Evolutionary conservation across 2,888 invertebrate genomes (phyloP), one percentile per base, ranked within the genome.

Genomic region (Cheilosia vulpina): DNA sequence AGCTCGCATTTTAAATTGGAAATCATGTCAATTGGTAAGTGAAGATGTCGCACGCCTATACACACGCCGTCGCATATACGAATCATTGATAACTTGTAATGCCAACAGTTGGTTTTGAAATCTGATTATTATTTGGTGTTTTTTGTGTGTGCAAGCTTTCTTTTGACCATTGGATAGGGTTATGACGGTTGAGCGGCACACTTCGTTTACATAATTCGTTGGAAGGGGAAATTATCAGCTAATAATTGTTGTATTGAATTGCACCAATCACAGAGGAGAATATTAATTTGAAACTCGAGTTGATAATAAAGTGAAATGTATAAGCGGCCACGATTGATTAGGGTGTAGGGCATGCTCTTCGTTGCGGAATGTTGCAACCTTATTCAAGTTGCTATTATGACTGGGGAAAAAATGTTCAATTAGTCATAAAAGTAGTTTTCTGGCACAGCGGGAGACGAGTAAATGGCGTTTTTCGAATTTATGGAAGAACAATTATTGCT

Each of bases 11-110:
- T 41, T 27, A 47, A 47, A 47, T 27, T 6, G 50, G 38, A 60
- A 76, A 60, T 31, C 68, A 76, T 76, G 76, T 76, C 66, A 68
- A 68, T 76, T 58, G 65, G 58, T 76, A 43, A 76, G 76, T 65
- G 34, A 45, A 63, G 45, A 65, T 53, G 53, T 62, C 63, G 53
- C 53, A 11, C 72, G 50, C 17, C 41, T 45, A 45, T 55, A 13
- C 17, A 17, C 13, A 45, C 34, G 15, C n/a, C 34, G 17, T 55
- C 5, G 55, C 31, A 31, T 31, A 15, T 31, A 55, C 17, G 34
- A 55, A 75, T 66, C 66, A 66, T 50, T 65, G 66, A 58, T 58
- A 58, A 58, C 11, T 58, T 57, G 41, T 75, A 65, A 65, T 65
- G 57, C 17, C 65, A 58, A 66, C 13, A 17, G 55, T 45, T 0